Base-by-base conservation (phyloP, 1,140 invertebrate genomes). In the Ips typographus region DNA sequence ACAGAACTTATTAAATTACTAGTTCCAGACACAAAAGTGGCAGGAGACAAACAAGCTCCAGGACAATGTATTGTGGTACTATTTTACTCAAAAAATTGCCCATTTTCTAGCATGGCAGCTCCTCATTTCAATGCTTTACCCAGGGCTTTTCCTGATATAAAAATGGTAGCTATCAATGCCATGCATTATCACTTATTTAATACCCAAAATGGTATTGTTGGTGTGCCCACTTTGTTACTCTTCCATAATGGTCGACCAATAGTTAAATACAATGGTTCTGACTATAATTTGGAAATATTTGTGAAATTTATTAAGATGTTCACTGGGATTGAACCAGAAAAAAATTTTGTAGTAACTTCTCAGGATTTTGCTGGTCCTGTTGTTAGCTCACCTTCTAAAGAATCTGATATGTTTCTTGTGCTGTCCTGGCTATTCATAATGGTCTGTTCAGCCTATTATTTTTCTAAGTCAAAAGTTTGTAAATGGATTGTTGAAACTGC, bases 171-270 rank as follows among this genome's bases (percentile, higher is more conserved):
- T 6, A 88, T 98, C 22, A 94, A 98, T 85, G 93, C 94, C 1
- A 87, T 93, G 69, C 88, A 90, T 77, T 90, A 94, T 77, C 90
- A 91, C 73, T 88, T 90, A 55, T 91, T 95, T 42, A 96, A 96
- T 82, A 92, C 94, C 0, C 91, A 94, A 76, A 96, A 94, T 84
- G 95, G 95, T 36, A 93, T 97, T 71, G 90, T 96, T n/a, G 94
- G 93, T 36, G 91, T 98, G 39, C 95, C 95, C 47, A 96, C 94
- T 43, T 79, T 98, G 6, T 87, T 98, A 81, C 84, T 98, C 62
- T 94, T 98, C 75, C 95, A 98, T 78, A 96, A 96, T 83, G 94
- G 94, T 0, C 88, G 92, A 77, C 88, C 93, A 39, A 87, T 94
- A 40, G 90, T 90, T 1, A 93, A 94, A 82, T 96, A 92, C 71